Evolutionary conservation across 2,888 invertebrate species (phyloP).

Genomic region (Aphodius sticticus): DNA sequence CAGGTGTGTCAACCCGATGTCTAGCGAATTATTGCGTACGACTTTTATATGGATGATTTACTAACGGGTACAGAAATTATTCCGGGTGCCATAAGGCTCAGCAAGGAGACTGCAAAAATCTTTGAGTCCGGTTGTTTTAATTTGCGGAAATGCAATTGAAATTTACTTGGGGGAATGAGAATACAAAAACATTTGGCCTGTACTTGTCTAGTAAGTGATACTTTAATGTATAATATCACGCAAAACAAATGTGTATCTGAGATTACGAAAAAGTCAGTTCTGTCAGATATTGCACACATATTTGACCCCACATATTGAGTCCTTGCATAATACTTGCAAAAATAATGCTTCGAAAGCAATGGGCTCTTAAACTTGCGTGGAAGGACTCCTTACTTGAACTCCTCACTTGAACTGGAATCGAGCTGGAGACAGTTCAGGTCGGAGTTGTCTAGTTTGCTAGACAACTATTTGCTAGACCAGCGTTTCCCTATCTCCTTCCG

Average conservation of each 20-base stretch:
- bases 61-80: constrained; percentile 40
- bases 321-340: constrained; percentile 45
- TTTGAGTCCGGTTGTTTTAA: constrained; percentile 38
- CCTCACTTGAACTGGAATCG: constrained; percentile 36
- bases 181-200: constrained; percentile 32
- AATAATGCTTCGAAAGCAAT: constrained; percentile 45
- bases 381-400: constrained; percentile 46
- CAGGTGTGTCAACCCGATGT: constrained; percentile 34
- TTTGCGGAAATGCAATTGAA: constrained; percentile 46
- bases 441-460: no score
- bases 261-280: constrained; percentile 28
- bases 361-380: constrained; percentile 44
- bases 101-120: constrained; percentile 23
- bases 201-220: constrained; percentile 30
- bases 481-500: no score
- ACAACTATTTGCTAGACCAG: no score
- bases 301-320: constrained; percentile 44
- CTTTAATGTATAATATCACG: background rate
- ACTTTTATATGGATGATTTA: constrained; percentile 50
- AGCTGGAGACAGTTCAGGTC: background rate
- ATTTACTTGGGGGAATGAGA: background rate
- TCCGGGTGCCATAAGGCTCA: constrained; percentile 28
- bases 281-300: constrained; percentile 39
- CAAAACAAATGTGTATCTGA: background rate
- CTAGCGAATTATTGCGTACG: constrained; percentile 31